phyloP scores from a whole-genome alignment of 2,797 vertebrate species.

The Lindbergichthys nudifrons region DNA sequence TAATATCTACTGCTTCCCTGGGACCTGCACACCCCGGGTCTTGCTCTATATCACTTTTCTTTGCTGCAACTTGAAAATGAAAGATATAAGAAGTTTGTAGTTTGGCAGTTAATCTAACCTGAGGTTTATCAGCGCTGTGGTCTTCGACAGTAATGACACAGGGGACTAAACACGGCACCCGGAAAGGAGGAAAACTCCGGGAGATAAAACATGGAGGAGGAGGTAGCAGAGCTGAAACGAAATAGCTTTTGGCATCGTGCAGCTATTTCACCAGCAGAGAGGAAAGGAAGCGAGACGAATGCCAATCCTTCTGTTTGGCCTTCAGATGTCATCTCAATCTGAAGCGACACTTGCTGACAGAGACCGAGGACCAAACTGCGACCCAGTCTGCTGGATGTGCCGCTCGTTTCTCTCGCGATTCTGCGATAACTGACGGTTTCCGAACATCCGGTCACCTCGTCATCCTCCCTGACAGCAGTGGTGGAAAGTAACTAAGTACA shows the following conservation, averaged over 20 bases:
- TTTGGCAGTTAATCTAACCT: conserved; percentile 54
- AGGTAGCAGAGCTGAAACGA: conserved; percentile 46
- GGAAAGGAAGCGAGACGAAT: conserved; percentile 42
- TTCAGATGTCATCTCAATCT: conserved; percentile 63
- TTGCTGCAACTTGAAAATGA: conserved; percentile 41
- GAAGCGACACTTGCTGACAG: conserved; percentile 68
- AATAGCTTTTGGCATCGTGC: conserved; percentile 59
- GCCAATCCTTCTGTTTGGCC: conserved; percentile 43
- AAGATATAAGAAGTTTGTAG: conserved; percentile 40
- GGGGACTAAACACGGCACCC: conserved; percentile 55
- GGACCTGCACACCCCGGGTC: conserved; percentile 56
- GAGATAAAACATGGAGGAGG: conserved; percentile 53
- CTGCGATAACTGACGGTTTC: conserved; percentile 27
- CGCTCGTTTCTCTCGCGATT: conserved; percentile 15
- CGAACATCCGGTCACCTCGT: conserved; percentile 34
- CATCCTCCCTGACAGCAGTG: conserved; percentile 11
- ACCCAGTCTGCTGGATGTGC: conserved; percentile 56
- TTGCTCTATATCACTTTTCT: conserved; percentile 51
- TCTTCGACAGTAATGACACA: conserved; percentile 53
- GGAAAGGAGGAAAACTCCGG: conserved; percentile 20
- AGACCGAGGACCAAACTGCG: conserved; percentile 44
- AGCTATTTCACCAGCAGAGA: conserved; percentile 36
- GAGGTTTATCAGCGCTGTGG: conserved; percentile 57
- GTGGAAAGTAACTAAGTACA: too few relatives aligned
- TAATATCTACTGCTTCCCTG: conserved; percentile 74